Base-by-base conservation (phyloP, 2,888 invertebrate species). In the Luffia ferchaultella region DNA sequence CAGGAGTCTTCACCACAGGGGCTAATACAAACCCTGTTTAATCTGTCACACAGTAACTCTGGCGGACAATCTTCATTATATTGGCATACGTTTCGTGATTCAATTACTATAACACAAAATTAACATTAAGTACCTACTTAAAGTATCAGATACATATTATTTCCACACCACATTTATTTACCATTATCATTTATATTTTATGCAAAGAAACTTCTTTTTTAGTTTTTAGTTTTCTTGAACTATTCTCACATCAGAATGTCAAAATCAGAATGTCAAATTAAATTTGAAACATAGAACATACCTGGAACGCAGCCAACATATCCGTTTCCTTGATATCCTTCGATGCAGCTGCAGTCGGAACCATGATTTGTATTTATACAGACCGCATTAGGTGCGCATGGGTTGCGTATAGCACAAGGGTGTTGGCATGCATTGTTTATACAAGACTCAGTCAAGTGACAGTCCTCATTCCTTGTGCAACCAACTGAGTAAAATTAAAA, bases 21-120 rank as follows among this genome's bases (percentile, higher is more conserved):
- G 70, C 89, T 94, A 57, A 93, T 91, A 67, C 95, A 96, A 47
- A 91, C 86, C 66, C 95, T 86, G 64, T 94, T 95, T 48, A 94
- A 77, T 59, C 94, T 87, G 72, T 95, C 95, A 68, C 95, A 96
- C 18, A 93, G 80, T 62, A 93, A 89, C 62, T 91, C 88, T n/a
- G 93, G 92, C 50, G 94, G 93, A 67, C 95, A 96, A 64, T 95
- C 95, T 82, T 93, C 94, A 64, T 95, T 95, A 73, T 93, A 94
- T 69, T 95, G 95, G 68, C 95, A 95, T 49, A 94, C 87, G 58
- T 30, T 30, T 30, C 5, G 3, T 3, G 3, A 7, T 45, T 73
- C 69, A 20, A 68, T 64, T 16, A 77, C 86, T 87, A 40, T 53
- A 40, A 18, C 55, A 55, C 30, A 3, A 30, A 30, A 30, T 7